Conservation (phyloP, 2,888 invertebrate species). For the Troides oblongomaculatus region DNA sequence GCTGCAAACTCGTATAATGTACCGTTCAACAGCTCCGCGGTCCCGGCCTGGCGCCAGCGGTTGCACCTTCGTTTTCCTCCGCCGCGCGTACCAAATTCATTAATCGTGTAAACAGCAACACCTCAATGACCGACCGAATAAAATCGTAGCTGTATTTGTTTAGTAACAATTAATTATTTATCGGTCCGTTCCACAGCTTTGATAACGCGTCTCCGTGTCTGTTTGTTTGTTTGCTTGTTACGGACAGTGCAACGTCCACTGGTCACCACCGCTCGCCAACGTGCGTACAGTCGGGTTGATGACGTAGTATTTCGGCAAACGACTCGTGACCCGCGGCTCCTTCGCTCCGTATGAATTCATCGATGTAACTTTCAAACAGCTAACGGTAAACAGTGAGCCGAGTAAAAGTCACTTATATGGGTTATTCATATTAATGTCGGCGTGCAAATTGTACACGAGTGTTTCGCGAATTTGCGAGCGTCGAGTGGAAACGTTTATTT, state of each 20-base stretch:
- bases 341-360: background rate
- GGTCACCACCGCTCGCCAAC: background rate
- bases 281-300: background rate
- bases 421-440: constrained; percentile 18
- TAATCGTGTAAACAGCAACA: constrained; percentile 49
- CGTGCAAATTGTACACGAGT: constrained; percentile 23
- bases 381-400: constrained; percentile 19
- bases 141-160: constrained; percentile 52
- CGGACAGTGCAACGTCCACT: too few species aligned
- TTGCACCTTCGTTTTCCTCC: constrained; percentile 25
- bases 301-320: background rate
- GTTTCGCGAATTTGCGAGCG: constrained; percentile 18
- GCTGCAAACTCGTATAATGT: constrained; percentile 50
- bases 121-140: constrained; percentile 42
- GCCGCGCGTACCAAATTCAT: background rate
- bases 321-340: background rate
- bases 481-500: constrained; percentile 3
- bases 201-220: constrained; percentile 10
- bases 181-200: constrained; percentile 6
- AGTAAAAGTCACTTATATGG: constrained; percentile 27
- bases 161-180: constrained; percentile 40
- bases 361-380: constrained; percentile 11
- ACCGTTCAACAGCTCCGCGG: constrained; percentile 43
- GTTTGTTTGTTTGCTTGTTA: constrained; percentile 28
- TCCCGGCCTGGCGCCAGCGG: constrained; percentile 25